Evolutionary conservation across 2,113 vertebrate species (phyloP).

Genomic region (Pelusios castaneus): DNA sequence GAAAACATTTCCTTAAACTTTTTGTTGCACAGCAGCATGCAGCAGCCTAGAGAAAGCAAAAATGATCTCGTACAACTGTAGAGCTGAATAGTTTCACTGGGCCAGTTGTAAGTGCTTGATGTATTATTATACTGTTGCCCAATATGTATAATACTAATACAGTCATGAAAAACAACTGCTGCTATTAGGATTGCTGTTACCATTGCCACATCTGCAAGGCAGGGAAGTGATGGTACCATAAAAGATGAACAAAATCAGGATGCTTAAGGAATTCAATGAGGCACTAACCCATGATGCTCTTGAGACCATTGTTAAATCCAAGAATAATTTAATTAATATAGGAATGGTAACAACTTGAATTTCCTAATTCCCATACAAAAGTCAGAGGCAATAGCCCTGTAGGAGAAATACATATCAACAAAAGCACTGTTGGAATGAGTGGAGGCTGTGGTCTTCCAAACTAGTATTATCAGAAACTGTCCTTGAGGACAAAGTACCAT

Average conservation of each 20-base stretch:
- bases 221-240: not conserved
- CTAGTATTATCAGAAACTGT: not conserved
- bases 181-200: not conserved
- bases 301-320: constrained; percentile 20
- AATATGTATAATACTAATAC: not conserved
- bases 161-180: not conserved
- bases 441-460: not conserved
- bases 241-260: not conserved
- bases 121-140: not conserved
- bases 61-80: not conserved
- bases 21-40: not conserved
- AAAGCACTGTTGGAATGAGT: not conserved
- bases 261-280: not conserved
- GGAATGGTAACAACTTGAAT: constrained; percentile 50
- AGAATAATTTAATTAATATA: constrained; percentile 55
- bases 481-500: not conserved
- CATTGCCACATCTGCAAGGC: not conserved
- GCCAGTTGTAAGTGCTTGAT: not conserved
- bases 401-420: not conserved
- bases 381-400: constrained; percentile 4
- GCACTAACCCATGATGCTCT: not conserved
- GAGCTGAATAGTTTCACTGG: not conserved
- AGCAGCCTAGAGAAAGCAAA: not conserved
- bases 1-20: not conserved
- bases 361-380: constrained; percentile 14